Conservation (phyloP, 2,113 vertebrate genomes). For the Perca schrenkii region DNA sequence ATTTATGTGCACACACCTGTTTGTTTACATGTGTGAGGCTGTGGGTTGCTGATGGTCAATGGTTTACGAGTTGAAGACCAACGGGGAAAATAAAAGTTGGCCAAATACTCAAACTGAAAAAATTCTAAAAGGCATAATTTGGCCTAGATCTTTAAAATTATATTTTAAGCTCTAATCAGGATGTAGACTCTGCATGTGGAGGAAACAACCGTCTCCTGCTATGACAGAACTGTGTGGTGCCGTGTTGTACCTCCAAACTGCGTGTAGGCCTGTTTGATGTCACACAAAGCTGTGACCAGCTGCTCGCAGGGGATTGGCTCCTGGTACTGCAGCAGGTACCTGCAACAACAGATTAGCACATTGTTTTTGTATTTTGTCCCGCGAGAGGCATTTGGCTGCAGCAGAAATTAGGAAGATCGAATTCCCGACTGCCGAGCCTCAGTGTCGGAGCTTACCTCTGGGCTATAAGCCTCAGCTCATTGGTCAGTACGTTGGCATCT, state of each 20-base stretch:
- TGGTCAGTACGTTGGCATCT: constrained; percentile 51
- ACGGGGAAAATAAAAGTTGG: too few relatives aligned
- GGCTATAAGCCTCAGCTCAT: constrained; percentile 46
- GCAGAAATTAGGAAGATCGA: accelerated
- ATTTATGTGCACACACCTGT: too few relatives aligned
- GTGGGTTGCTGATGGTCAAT: too few relatives aligned
- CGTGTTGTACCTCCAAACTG: constrained; percentile 46
- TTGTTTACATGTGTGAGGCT: too few relatives aligned
- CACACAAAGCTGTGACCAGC: constrained; percentile 48
- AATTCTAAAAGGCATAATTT: too few relatives aligned
- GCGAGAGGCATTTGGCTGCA: background rate
- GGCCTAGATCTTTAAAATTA: too few relatives aligned
- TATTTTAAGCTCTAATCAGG: too few relatives aligned
- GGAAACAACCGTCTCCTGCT: background rate
- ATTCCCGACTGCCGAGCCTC: too few relatives aligned
- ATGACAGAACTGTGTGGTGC: background rate
- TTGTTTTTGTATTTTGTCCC: background rate
- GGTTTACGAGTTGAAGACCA: too few relatives aligned
- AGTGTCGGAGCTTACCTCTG: constrained; percentile 31
- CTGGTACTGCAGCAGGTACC: constrained; percentile 55
- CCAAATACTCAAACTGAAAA: too few relatives aligned
- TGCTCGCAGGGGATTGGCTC: constrained; percentile 54
- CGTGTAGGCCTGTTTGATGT: constrained; percentile 57
- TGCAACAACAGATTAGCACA: background rate
- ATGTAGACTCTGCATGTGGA: background rate